A percentile compares a stretch with the other conserved stretches of the same genome.
phyloP scores from a whole-genome alignment of 2,113 vertebrate genomes.

The Myiozetetes cayanensis region DNA sequence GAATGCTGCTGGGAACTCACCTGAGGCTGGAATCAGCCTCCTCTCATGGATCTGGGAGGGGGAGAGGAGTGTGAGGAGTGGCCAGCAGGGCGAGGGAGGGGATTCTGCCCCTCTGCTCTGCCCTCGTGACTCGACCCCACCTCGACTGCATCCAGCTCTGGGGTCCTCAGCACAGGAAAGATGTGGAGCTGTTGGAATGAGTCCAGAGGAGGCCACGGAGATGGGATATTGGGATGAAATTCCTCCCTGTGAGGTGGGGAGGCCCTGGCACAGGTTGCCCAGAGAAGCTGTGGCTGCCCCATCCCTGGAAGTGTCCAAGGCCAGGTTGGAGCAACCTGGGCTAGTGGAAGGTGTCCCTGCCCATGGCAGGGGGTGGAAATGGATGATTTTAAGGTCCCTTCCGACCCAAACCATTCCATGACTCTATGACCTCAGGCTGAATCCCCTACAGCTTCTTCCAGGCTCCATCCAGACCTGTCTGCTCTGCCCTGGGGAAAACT shows the following conservation, averaged over 20 bases:
- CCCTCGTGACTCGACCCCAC: not conserved
- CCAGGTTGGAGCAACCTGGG: rapidly evolving
- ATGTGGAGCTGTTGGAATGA: not conserved
- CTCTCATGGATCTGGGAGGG: not conserved
- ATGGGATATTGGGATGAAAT: too few species aligned
- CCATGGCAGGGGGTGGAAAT: not conserved
- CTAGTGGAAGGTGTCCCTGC: not conserved
- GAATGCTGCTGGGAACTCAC: too few species aligned
- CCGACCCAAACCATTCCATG: not conserved
- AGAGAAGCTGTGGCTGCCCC: not conserved
- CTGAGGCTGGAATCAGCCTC: not conserved
- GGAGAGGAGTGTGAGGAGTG: not conserved
- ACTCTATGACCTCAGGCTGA: not conserved
- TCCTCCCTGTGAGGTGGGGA: too few species aligned
- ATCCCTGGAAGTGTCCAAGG: not conserved
- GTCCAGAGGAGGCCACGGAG: not conserved
- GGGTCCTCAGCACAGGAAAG: not conserved
- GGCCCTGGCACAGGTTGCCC: too few species aligned
- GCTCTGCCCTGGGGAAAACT: not conserved
- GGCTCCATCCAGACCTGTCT: not conserved
- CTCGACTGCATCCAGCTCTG: not conserved
- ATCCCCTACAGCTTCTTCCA: not conserved
- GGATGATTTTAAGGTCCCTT: not conserved
- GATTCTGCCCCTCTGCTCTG: not conserved
- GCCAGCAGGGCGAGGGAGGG: not conserved